Evolutionary conservation across 2,888 invertebrate species (phyloP), one percentile per base, ranked within the genome.

Genomic region (Andrena hattorfiana): DNA sequence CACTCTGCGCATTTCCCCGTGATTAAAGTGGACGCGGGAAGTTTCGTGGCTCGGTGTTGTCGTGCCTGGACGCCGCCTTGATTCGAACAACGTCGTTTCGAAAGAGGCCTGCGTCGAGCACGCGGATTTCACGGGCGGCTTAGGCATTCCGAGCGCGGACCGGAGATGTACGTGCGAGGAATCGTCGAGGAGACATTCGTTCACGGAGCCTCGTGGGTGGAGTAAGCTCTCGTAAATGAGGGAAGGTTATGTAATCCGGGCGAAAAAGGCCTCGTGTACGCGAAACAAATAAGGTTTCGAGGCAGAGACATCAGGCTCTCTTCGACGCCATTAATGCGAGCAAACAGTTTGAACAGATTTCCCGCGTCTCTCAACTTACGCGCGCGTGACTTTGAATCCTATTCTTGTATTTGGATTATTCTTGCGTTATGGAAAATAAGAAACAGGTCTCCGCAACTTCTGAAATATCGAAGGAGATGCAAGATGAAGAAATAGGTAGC

Each of bases 91-190:
- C 16, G 48, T 48, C 48, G 42, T 51, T 28, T 59, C 7, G 26
- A 28, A n/a, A 51, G n/a, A 32, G 42, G 49, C 4, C 2, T 6
- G 32, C 23, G 30, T 68, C 13, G 2, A 48, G 42, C 30, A 5
- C 13, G 16, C 32, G 56, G 72, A 76, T 84, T 79, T 84, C 71
- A 66, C 73, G 73, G 26, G 26, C 5, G 13, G 66, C 51, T 75
- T 84, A 79, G 51, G 51, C 42, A 84, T 84, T 78, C 76, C 51
- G 63, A 60, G 72, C 68, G 30, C 64, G 59, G 64, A 35, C 68
- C 35, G 42, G 67, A 54, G 72, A 35, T 59, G 20, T 75, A 84
- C 84, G 79, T 84, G 84, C 72, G 26, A 16, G 30, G 84, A 79
- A 79, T 84, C 72, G 56, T 13, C 69, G 49, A 79, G 56, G 42